Conservation (phyloP, 2,888 invertebrate genomes). For the Catocala sponsa region DNA sequence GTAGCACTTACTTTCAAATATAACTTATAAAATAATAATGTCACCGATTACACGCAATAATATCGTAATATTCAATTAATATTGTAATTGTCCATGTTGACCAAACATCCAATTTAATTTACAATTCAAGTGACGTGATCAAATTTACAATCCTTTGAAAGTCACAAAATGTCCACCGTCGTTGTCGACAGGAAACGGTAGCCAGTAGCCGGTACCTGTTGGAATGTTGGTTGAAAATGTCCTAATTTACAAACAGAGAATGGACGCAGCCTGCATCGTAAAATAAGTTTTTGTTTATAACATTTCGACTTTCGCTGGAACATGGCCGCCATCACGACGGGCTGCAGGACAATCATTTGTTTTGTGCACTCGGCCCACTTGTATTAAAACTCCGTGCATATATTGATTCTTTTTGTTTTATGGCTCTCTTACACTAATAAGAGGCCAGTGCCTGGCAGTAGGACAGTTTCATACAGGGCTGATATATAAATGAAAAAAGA, state of each 20-base stretch:
- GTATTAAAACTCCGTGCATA: slow-evolving; percentile 29
- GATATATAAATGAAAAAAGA: no score
- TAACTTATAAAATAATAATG: no score
- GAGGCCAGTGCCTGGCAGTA: no score
- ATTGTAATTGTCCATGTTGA: no score
- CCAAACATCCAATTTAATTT: no score
- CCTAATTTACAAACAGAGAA: slow-evolving; percentile 58
- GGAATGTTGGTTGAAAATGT: slow-evolving; percentile 57
- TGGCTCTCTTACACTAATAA: no score
- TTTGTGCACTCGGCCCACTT: slow-evolving; percentile 45
- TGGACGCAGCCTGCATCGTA: slow-evolving; percentile 51
- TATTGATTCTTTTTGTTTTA: not conserved
- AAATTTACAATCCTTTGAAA: not conserved
- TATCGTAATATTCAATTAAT: no score
- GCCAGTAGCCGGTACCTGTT: slow-evolving; percentile 39
- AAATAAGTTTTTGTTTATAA: slow-evolving; percentile 58
- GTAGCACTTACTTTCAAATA: no score
- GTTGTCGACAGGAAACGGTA: slow-evolving; percentile 53
- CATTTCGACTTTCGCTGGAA: slow-evolving; percentile 61
- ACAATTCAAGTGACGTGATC: no score
- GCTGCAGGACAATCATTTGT: slow-evolving; percentile 50
- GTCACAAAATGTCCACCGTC: not conserved
- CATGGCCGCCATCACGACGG: slow-evolving; percentile 18
- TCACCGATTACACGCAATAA: no score
- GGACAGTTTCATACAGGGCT: no score